Percentiles rank a stretch among this genome's conserved stretches.
Evolutionary conservation across 2,113 vertebrate genomes (phyloP).

Genomic region (Gallinago undulata): DNA sequence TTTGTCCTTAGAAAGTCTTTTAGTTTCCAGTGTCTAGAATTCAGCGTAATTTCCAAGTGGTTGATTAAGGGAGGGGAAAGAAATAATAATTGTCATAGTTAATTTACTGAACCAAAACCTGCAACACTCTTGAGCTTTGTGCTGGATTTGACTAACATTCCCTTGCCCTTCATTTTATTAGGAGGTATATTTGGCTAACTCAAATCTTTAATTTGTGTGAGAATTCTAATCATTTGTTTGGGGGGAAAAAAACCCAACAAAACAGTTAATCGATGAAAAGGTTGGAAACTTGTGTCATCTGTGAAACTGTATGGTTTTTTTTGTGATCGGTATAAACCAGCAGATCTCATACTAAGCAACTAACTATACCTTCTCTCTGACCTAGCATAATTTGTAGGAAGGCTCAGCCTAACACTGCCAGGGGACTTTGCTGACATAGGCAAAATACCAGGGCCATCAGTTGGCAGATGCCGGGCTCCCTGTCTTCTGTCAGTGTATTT

Average conservation of each 20-base stretch:
- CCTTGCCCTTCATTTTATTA: not conserved
- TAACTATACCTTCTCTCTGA: not conserved
- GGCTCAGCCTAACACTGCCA: not conserved
- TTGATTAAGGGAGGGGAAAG: not conserved
- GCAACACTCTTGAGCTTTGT: not conserved
- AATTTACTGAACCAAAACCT: not conserved
- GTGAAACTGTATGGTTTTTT: not conserved
- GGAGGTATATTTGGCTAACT: not conserved
- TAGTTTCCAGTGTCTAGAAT: not conserved
- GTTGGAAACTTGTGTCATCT: not conserved
- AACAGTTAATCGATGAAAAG: not conserved
- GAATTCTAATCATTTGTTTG: not conserved
- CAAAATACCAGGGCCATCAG: not conserved
- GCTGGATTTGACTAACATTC: not conserved
- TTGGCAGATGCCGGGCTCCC: not conserved
- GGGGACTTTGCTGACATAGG: not conserved
- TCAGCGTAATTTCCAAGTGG: not conserved
- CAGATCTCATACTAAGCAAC: not conserved
- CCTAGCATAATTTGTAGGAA: not conserved
- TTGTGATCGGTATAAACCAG: not conserved
- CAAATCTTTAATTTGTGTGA: not conserved
- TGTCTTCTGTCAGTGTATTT: not conserved
- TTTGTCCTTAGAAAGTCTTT: not conserved
- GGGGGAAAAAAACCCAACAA: fast-evolving
- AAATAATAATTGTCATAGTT: not conserved